These are phyloP conservation scores for Chymomyza procnemis DNA, from an alignment of 2,888 invertebrate species.

Conservation along the genomic window DNA sequence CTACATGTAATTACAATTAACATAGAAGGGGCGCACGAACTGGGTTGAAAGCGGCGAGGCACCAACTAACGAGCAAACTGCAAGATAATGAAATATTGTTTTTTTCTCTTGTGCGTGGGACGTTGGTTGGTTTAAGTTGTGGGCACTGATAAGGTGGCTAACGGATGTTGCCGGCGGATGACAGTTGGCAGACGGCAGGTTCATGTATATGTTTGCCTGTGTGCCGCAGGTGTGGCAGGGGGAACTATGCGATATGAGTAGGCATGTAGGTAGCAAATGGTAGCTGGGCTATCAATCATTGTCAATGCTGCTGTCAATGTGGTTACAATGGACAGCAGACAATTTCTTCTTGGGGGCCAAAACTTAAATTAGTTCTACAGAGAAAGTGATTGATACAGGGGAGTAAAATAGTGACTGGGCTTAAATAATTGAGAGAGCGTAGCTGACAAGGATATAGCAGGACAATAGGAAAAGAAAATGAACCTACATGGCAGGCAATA, in stretches of 20 bases:
- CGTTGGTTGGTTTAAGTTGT: constrained; percentile 8
- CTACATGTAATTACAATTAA: constrained; percentile 71
- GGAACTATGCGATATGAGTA: not conserved
- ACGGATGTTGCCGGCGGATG: constrained; percentile 4
- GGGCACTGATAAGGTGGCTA: constrained; percentile 29
- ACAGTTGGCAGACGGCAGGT: constrained; percentile 28
- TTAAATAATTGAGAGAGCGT: no score
- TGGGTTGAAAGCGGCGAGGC: constrained; percentile 21
- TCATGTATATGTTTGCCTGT: constrained; percentile 25
- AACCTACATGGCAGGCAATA: constrained; percentile 62
- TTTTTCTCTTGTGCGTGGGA: constrained; percentile 15
- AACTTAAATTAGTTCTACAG: constrained; percentile 54
- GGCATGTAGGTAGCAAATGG: constrained; percentile 28
- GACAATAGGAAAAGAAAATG: constrained; percentile 32
- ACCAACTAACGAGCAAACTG: constrained; percentile 50
- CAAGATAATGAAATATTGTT: constrained; percentile 66
- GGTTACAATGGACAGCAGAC: constrained; percentile 25
- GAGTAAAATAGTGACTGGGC: not conserved
- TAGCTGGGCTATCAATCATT: constrained; percentile 71
- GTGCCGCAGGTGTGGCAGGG: constrained; percentile 21
- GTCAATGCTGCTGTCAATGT: constrained; percentile 74
- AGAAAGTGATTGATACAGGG: not conserved
- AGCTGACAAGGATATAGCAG: not conserved
- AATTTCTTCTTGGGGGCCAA: not conserved
- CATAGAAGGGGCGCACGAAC: constrained; percentile 24